Conservation (phyloP, 2,888 invertebrate species). For the Athalia cordata region DNA sequence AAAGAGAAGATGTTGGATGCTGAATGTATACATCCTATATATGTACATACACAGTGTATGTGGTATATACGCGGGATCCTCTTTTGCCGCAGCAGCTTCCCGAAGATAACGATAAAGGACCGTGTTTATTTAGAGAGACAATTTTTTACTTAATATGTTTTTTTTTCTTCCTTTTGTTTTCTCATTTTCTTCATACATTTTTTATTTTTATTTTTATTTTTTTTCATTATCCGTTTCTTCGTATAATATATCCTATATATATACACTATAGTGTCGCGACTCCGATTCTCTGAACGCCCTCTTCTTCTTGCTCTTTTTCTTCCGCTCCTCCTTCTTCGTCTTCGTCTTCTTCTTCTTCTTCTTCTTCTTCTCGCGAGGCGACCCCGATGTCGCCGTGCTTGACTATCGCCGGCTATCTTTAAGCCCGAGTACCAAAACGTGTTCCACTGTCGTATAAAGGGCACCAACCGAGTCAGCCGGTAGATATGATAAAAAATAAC, state of each 20-base stretch:
- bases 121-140: background rate
- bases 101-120: no score
- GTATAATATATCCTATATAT: background rate
- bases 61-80: no score
- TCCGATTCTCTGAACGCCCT: conserved; percentile 36
- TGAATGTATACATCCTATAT: no score
- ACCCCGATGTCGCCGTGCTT: conserved; percentile 49
- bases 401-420: conserved; percentile 67
- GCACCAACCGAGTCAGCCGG: conserved; percentile 54
- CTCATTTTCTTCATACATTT: no score
- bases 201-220: background rate
- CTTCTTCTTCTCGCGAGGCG: conserved; percentile 38
- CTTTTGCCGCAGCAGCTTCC: no score
- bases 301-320: background rate
- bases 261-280: conserved; percentile 36
- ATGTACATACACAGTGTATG: no score
- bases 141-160: background rate
- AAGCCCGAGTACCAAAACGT: conserved; percentile 71
- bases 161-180: no score
- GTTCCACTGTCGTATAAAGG: conserved; percentile 68
- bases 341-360: no score
- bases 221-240: background rate
- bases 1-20: no score
- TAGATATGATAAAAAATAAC: conserved; percentile 70
- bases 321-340: no score